A percentile compares a stretch with the other conserved stretches of the same genome.
These are phyloP conservation scores for Theropithecus gelada DNA, from an alignment of 2,113 vertebrate species.

Conservation along the genomic window DNA sequence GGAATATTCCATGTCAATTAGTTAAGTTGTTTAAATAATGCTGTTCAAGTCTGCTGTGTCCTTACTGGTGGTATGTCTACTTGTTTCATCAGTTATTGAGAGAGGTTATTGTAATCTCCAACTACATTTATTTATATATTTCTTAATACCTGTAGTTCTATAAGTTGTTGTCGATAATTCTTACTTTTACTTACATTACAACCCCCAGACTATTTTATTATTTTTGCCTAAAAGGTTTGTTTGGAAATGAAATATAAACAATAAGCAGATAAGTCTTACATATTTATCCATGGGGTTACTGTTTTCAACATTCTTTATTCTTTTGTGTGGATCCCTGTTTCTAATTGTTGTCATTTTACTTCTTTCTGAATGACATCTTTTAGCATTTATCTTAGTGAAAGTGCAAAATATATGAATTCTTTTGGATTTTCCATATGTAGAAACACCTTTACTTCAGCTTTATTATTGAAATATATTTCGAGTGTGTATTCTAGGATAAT, in stretches of 20 bases:
- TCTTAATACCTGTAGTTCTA: neutral
- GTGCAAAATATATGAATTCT: neutral
- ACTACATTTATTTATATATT: neutral
- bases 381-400: neutral
- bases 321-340: neutral
- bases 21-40: neutral
- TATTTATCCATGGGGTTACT: neutral
- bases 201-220: neutral
- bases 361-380: neutral
- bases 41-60: neutral
- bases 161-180: neutral
- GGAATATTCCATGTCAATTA: neutral
- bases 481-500: neutral
- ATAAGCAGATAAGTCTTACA: neutral
- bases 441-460: neutral
- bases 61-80: neutral
- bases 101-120: neutral
- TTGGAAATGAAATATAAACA: neutral
- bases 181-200: neutral
- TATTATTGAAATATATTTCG: neutral
- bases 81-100: neutral
- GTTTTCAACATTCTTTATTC: neutral
- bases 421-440: neutral
- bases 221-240: neutral
- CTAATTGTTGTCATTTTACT: neutral